Evolutionary conservation across 2,888 invertebrate species (phyloP), one percentile per base, ranked within the genome.

Genomic region (Drosophila monieri): DNA sequence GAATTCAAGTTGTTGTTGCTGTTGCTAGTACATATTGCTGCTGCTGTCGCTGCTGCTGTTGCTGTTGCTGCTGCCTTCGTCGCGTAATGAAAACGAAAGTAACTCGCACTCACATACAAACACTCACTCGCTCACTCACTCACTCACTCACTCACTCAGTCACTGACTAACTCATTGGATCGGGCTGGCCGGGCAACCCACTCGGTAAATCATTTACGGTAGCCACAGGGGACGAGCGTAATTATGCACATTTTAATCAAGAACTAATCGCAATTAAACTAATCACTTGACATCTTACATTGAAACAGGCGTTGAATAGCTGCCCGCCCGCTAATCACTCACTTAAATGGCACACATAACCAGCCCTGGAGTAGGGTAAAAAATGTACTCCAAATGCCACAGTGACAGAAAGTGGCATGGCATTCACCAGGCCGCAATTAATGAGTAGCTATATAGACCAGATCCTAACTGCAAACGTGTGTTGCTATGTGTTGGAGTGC

Each of bases 51-150:
- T 47, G 53, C 2, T 21, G 62, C 25, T 53, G 59, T 6, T 49
- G 53, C 15, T 57, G 62, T 27, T 46, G 67, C 6, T 59, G 78
- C 54, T 49, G 59, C 51, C 73, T 37, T 62, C 62, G 48, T 65
- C 59, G 69, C 44, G 66, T 73, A 89, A 89, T 80, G 89, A 89
- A 89, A 89, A 80, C 88, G 90, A 89, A 90, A 90, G 89, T 90
- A 80, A 87, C 78, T 66, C 74, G 67, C 66, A 75, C 61, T 54
- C 60, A 73, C 69, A 46, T 55, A 62, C 62, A 46, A 43, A 49
- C 35, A 35, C 35, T 35, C 35, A 35, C 14, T 35, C 35, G n/a
- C 12, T 12, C n/a, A 4, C 25, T 25, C 25, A 6, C 23, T 23
- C 37, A 47, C 61, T 39, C 41, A 27, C 76, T 60, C 59, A 25